Base-by-base conservation (phyloP, 2,797 vertebrate genomes). In the Mareca penelope region DNA sequence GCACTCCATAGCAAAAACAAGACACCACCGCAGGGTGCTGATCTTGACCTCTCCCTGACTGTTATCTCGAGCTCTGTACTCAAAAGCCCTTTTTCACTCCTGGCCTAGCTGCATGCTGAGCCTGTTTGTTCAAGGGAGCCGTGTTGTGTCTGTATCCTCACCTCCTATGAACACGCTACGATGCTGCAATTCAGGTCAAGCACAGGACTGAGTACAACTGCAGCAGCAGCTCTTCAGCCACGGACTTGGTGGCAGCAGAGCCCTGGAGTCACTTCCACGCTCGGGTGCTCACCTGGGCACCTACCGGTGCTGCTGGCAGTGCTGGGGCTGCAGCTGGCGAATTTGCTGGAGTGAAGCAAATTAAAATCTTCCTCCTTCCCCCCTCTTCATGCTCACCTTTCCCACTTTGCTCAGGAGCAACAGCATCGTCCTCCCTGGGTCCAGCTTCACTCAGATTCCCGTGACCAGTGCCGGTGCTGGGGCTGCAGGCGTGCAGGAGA, bases 401-500 rank as follows among this genome's bases (percentile, higher is more conserved):
- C 12, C 33, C 1, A 0, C 89, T n/a, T 71, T 52, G 56, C n/a
- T 33, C 21, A 12, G 63, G 35, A 12, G 7, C 1, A 17, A 35
- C 28, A 75, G 21, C 35, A 39, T 35, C 9, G 11, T 6, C 15
- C 3, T 2, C 11, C 40, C 18, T 10, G 21, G 37, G 17, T 22
- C 29, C 1, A 1, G 50, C 10, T 52, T 11, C 29, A 0, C 12
- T 2, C 26, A 4, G 57, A n/a, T 21, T 21, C 31, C 39, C 4
- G 0, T 2, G 52, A 44, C 17, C 57, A 5, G 1, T 4, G 22
- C 13, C 11, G 0, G 50, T 1, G 33, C 10, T 52, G 3, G 24
- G 61, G 61, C 80, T 65, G 52, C 21, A 6, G 23, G 3, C 1
- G 1, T 8, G 19, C 5, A 1, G 37, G 44, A 14, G 24, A 1